These are phyloP conservation scores for Ameiurus melas DNA, from an alignment of 2,113 vertebrate genomes.

Conservation along the genomic window DNA sequence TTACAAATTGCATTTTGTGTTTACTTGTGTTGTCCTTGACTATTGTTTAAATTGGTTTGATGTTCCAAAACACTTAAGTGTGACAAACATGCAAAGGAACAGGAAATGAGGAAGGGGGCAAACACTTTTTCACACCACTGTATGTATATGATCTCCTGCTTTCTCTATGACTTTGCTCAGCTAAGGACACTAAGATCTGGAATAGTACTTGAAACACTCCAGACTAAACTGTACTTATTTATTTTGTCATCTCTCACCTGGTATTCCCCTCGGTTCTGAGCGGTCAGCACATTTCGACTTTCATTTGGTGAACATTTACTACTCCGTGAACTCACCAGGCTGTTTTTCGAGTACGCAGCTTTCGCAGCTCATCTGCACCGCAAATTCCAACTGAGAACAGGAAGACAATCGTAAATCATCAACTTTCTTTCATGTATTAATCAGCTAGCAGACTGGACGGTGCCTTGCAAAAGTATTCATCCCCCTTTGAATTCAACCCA, in stretches of 20 bases:
- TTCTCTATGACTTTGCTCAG: not conserved
- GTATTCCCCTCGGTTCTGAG: not conserved
- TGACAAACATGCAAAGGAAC: too few relatives aligned
- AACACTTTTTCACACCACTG: too few relatives aligned
- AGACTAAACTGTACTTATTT: not conserved
- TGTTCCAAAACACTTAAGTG: too few relatives aligned
- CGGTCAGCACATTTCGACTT: not conserved
- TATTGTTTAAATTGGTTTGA: too few relatives aligned
- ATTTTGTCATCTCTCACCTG: not conserved
- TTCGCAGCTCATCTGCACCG: conserved; percentile 87
- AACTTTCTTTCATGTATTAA: not conserved
- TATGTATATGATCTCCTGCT: not conserved
- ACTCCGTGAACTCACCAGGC: conserved; percentile 66
- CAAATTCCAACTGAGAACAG: conserved; percentile 82
- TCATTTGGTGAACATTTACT: not conserved
- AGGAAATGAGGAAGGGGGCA: too few relatives aligned
- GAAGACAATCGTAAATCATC: not conserved
- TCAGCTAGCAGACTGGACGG: not conserved
- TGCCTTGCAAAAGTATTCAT: not conserved
- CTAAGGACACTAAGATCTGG: not conserved
- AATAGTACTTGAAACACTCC: not conserved
- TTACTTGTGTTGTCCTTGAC: too few relatives aligned
- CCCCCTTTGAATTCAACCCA: not conserved
- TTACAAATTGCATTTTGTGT: too few relatives aligned
- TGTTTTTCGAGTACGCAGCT: conserved; percentile 77